Base-by-base conservation (phyloP, 2,797 vertebrate genomes). In the Carapus acus region DNA sequence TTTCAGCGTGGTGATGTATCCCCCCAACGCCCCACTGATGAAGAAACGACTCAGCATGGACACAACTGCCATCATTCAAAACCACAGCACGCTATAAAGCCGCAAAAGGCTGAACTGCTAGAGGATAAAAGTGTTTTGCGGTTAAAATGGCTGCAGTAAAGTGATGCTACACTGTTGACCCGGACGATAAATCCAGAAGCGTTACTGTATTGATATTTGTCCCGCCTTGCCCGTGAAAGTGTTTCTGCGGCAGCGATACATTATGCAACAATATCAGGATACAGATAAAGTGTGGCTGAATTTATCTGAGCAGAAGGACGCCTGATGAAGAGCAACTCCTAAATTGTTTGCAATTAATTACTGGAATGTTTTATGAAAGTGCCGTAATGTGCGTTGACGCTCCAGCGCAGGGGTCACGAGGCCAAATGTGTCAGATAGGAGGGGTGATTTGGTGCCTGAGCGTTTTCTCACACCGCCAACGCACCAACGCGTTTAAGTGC, bases 81-180 rank as follows among this genome's bases (percentile, higher is more conserved):
- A 53, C 33, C 41, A 57, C 71, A 58, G 51, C 16, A 42, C 34
- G 14, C 27, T 29, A 49, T 14, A 34, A 51, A 49, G 24, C 17
- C 16, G 3, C 7, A 41, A 48, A 55, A 46, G 19, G 15, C 22
- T 18, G 22, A 42, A 40, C 34, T 19, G 15, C 2, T 7, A 13
- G 31, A 61, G 47, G 55, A 20, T 46, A 43, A 7, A 69, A 46
- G 4, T 23, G 16, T 16, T 45, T n/a, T 24, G 12, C 17, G 48
- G 20, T 37, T 34, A 29, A 43, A 57, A 54, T 38, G 13, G 43
- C 36, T 37, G 34, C 9, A 23, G 8, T 43, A 38, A 47, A 54
- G 33, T 12, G 24, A 1, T 0, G 37, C 43, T 54, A 51, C 27
- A 57, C 47, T 4, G 43, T 48, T 46, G 42, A 45, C 21, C 49